Evolutionary conservation across 2,113 vertebrate species (phyloP).

Genomic region (Entomyzon cyanotis): DNA sequence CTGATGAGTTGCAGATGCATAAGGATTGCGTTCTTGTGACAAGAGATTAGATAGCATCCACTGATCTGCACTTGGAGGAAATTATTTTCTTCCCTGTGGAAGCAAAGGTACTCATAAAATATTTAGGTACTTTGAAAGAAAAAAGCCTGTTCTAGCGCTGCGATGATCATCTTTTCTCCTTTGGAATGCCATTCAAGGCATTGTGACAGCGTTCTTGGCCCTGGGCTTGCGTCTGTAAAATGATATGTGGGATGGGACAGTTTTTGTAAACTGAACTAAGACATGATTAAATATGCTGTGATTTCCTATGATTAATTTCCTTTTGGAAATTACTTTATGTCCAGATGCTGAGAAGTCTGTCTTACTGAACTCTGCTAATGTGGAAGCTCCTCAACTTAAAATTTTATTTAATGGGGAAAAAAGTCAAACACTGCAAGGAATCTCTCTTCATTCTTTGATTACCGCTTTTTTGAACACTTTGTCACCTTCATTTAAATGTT

Average conservation of each 20-base stretch:
- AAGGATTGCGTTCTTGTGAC: neutral
- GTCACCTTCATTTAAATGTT: neutral
- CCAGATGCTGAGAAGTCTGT: neutral
- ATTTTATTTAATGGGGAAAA: neutral
- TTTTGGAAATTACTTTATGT: neutral
- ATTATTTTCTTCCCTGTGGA: neutral
- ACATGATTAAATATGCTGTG: neutral
- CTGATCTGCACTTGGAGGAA: neutral
- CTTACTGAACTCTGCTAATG: neutral
- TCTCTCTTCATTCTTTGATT: neutral
- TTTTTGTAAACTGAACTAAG: neutral
- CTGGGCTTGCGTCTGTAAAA: neutral
- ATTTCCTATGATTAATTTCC: constrained; percentile 47
- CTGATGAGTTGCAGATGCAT: neutral
- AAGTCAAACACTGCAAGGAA: neutral
- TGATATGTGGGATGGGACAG: neutral
- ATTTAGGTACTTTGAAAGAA: neutral
- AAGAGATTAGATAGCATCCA: neutral
- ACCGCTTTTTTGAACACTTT: neutral
- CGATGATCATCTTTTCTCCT: neutral
- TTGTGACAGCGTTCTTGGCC: neutral
- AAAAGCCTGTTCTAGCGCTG: neutral
- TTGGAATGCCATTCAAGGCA: neutral
- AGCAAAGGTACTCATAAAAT: neutral
- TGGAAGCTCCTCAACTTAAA: neutral